Evolutionary conservation across 2,797 vertebrate genomes (phyloP).

Genomic region (Salmo trutta): DNA sequence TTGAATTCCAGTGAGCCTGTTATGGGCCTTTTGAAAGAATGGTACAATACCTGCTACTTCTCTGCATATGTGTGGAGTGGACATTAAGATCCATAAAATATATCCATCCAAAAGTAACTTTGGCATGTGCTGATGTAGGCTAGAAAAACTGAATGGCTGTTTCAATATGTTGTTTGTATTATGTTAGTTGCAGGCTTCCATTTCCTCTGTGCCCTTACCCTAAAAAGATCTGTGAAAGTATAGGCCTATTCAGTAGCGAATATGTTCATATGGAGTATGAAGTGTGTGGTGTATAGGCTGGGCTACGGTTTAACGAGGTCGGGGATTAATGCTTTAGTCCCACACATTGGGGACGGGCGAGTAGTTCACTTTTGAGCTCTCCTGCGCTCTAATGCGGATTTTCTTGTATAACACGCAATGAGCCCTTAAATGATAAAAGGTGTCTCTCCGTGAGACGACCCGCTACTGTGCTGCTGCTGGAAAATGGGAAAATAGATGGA

Average conservation of each 20-base stretch:
- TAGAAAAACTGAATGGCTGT: background rate
- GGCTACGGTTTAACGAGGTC: slow-evolving; percentile 56
- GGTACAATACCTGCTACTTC: background rate
- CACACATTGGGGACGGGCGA: slow-evolving; percentile 44
- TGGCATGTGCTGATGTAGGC: background rate
- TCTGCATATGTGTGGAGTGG: background rate
- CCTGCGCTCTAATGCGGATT: slow-evolving; percentile 47
- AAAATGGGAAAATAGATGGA: background rate
- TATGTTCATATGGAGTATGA: slow-evolving; percentile 67
- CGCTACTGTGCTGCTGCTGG: background rate
- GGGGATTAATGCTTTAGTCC: slow-evolving; percentile 62
- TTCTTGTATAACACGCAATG: slow-evolving; percentile 47
- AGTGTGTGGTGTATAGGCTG: slow-evolving; percentile 48
- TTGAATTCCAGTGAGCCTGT: slow-evolving; percentile 68
- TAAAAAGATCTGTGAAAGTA: background rate
- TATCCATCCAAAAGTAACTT: background rate
- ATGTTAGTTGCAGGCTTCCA: background rate
- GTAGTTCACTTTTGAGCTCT: slow-evolving; percentile 45
- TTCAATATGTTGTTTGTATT: background rate
- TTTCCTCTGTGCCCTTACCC: background rate
- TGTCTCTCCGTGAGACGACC: slow-evolving; percentile 3
- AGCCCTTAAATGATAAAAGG: slow-evolving; percentile 41
- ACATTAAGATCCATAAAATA: background rate
- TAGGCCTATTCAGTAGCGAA: slow-evolving; percentile 43
- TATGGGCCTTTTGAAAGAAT: background rate